Conservation (phyloP, 2,797 vertebrate species). For the Oreortyx pictus region DNA sequence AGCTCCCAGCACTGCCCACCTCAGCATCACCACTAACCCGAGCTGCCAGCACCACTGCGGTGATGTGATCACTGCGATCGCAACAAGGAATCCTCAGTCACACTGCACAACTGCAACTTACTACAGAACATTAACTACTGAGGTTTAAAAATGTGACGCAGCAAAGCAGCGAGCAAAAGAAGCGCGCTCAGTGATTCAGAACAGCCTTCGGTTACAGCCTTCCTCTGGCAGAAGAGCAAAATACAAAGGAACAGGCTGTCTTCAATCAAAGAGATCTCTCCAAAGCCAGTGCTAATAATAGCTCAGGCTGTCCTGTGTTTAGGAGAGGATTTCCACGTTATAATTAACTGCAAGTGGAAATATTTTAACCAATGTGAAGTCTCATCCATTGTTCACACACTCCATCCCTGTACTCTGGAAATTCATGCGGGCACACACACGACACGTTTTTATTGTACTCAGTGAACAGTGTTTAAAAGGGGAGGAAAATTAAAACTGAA, state of each 20-base stretch:
- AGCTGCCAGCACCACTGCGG: neutral
- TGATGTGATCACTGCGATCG: neutral
- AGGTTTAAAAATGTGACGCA: slow-evolving; percentile 7
- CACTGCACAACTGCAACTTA: neutral
- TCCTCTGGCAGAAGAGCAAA: slow-evolving; percentile 9
- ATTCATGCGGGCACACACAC: fast-evolving
- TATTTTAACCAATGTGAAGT: neutral
- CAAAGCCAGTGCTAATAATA: slow-evolving; percentile 30
- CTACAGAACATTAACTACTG: neutral
- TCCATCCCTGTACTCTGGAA: neutral
- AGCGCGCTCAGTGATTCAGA: neutral
- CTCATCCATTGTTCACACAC: neutral
- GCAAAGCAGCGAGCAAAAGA: neutral
- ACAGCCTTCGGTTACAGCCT: neutral
- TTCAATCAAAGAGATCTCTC: slow-evolving; percentile 23
- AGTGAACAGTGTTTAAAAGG: neutral
- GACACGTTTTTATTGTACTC: neutral
- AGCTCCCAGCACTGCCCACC: neutral
- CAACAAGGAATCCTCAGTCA: neutral
- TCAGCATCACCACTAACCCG: too few relatives aligned
- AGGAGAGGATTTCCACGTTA: slow-evolving; percentile 46
- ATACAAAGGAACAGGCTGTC: neutral
- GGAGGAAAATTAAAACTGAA: neutral
- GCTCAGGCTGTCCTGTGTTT: slow-evolving; percentile 21
- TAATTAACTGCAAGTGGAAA: slow-evolving; percentile 44